Percentiles rank a stretch among this genome's conserved stretches.
Evolutionary conservation across 2,888 invertebrate species (phyloP).

Genomic region (Drosophila fungiperda): DNA sequence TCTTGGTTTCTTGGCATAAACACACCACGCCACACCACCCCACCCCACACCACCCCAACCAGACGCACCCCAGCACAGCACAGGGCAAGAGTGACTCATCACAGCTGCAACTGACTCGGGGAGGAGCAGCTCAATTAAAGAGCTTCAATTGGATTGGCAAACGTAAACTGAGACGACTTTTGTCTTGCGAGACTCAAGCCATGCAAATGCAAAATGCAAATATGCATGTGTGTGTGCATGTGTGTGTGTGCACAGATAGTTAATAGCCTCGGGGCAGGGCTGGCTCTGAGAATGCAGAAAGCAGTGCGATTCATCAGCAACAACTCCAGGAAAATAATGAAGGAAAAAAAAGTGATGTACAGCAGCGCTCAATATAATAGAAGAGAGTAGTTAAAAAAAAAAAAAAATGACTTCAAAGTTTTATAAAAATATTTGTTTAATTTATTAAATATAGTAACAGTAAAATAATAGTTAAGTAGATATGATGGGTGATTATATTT

Average conservation of each 20-base stretch:
- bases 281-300: slow-evolving; percentile 1
- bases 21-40: not conserved
- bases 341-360: not conserved
- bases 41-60: not conserved
- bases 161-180: slow-evolving; percentile 50
- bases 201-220: slow-evolving; percentile 40
- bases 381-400: not conserved
- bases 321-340: not conserved
- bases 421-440: not conserved
- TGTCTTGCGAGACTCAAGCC: slow-evolving; percentile 47
- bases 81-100: slow-evolving; percentile 49
- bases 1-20: slow-evolving; percentile 19
- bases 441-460: not conserved
- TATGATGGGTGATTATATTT: not conserved
- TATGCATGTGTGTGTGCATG: not conserved
- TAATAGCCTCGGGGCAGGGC: slow-evolving; percentile 7
- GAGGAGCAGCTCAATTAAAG: slow-evolving; percentile 50
- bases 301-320: slow-evolving; percentile 9
- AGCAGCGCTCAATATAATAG: not conserved
- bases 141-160: slow-evolving; percentile 49
- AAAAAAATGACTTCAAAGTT: not conserved
- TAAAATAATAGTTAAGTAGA: not conserved
- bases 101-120: slow-evolving; percentile 25
- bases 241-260: not conserved
- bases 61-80: slow-evolving; percentile 9